Evolutionary conservation across 2,797 vertebrate species (phyloP), one percentile per base, ranked within the genome.

Genomic region (Miichthys miiuy): DNA sequence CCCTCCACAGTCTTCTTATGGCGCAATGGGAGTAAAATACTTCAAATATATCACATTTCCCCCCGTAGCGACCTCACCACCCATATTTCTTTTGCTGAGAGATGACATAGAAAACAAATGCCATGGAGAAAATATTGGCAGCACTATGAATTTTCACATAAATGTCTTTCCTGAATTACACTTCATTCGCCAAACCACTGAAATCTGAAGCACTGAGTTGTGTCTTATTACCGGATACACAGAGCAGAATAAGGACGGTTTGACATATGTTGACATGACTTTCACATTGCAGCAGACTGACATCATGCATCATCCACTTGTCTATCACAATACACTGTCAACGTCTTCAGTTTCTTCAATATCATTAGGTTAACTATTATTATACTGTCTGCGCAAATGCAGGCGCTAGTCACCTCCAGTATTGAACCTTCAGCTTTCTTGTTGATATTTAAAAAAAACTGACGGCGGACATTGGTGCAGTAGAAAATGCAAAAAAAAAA

Each of bases 371-470:
- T 61, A 66, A 62, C 41, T 51, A 12, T 66, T 25, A 54, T 57
- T 60, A 17, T 51, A 51, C 2, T 46, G 12, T 62, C 41, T 65
- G 13, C 69, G n/a, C 17, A 20, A 38, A 14, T 44, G 13, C 65
- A 55, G 54, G 23, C 6, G 61, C 21, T 30, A 51, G 52, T 73
- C 60, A 76, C 75, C 80, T 83, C 57, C 41, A 54, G 20, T 79
- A 79, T 72, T 63, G 68, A 88, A 81, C 63, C 74, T 60, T 55
- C 64, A 34, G 41, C 54, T 78, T 60, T 74, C 68, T 85, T 69
- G 34, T 85, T 81, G 81, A 82, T 4, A 84, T 81, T 63, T 75
- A 58, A 84, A 83, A 84, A 68, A 81, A 73, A n/a, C 42, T 77
- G 75, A 72, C 67, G 23, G 67, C 77, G 62, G 80, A 77, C 48